These are phyloP conservation scores for Hyppa rectilinea DNA, from an alignment of 2,888 invertebrate genomes.

Conservation along the genomic window DNA sequence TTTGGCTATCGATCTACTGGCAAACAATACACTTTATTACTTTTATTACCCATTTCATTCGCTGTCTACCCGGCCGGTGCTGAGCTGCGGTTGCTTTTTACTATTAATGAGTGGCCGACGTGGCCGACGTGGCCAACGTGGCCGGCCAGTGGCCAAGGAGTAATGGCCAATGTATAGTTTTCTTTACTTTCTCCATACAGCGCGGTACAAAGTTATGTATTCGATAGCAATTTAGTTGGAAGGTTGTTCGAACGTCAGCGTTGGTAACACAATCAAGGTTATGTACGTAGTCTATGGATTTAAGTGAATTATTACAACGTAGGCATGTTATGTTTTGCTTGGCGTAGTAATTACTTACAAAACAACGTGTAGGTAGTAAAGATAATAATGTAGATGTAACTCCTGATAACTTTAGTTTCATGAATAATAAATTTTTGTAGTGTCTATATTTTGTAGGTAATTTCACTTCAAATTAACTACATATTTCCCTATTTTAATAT, in stretches of 20 bases:
- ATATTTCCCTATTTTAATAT: not conserved
- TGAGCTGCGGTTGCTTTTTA: slow-evolving; percentile 74
- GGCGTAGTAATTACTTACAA: slow-evolving; percentile 35
- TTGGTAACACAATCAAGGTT: slow-evolving; percentile 51
- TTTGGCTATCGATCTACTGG: slow-evolving; percentile 86
- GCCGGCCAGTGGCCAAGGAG: slow-evolving; percentile 61
- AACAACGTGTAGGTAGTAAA: slow-evolving; percentile 4
- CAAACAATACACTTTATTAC: slow-evolving; percentile 88
- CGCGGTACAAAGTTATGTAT: slow-evolving; percentile 48
- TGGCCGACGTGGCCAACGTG: slow-evolving; percentile 3
- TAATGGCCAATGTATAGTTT: slow-evolving; percentile 67
- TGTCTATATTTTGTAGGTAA: not conserved
- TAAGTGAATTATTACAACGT: slow-evolving; percentile 56
- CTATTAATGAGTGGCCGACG: slow-evolving; percentile 73
- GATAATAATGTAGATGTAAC: slow-evolving; percentile 10
- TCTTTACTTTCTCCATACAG: slow-evolving; percentile 62
- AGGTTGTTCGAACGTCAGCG: slow-evolving; percentile 49
- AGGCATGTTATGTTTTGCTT: slow-evolving; percentile 44
- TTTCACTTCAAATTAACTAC: not conserved
- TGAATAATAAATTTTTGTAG: not conserved
- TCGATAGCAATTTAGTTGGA: slow-evolving; percentile 55
- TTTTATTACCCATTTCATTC: slow-evolving; percentile 85
- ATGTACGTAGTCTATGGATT: slow-evolving; percentile 40
- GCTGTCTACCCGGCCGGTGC: slow-evolving; percentile 73
- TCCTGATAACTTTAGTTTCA: slow-evolving; percentile 5